A percentile compares a stretch with the other conserved stretches of the same genome.
phyloP scores from a whole-genome alignment of 2,888 invertebrate species.

The Phania funesta region DNA sequence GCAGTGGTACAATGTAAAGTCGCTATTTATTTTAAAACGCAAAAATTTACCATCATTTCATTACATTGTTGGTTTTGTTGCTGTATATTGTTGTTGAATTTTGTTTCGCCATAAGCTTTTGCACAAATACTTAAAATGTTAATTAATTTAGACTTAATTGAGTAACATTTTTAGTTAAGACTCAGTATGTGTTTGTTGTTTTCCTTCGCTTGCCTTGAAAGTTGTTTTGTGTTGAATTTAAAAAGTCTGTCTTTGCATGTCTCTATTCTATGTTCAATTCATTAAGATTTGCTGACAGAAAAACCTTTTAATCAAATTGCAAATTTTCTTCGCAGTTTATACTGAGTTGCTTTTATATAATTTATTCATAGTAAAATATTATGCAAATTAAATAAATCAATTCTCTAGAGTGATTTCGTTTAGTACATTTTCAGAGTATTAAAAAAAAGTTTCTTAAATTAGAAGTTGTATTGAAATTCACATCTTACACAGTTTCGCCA shows the following conservation, averaged over 20 bases:
- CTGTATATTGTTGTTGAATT: not conserved
- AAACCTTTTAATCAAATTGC: slow-evolving; percentile 73
- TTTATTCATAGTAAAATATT: slow-evolving; percentile 35
- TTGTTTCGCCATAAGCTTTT: slow-evolving; percentile 6
- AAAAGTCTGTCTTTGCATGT: not conserved
- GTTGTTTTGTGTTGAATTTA: not conserved
- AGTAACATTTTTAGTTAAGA: slow-evolving; percentile 45
- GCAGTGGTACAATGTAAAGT: not conserved
- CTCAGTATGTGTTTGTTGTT: not conserved
- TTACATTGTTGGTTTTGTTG: slow-evolving; percentile 2
- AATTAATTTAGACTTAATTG: slow-evolving; percentile 64
- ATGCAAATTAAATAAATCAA: slow-evolving; percentile 50
- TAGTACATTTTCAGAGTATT: too few species aligned
- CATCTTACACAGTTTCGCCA: too few species aligned
- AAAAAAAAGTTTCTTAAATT: too few species aligned
- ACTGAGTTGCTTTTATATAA: not conserved
- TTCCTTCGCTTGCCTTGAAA: not conserved
- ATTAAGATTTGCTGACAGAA: slow-evolving; percentile 16
- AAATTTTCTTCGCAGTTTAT: slow-evolving; percentile 27
- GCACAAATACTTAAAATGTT: slow-evolving; percentile 25
- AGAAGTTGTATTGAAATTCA: too few species aligned
- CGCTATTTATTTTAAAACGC: not conserved
- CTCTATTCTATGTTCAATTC: not conserved
- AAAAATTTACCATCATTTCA: slow-evolving; percentile 29
- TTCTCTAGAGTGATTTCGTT: slow-evolving; percentile 37